Conservation (phyloP, 53 echinoderm and acorn worm species). For the Echinometra lucunter region DNA sequence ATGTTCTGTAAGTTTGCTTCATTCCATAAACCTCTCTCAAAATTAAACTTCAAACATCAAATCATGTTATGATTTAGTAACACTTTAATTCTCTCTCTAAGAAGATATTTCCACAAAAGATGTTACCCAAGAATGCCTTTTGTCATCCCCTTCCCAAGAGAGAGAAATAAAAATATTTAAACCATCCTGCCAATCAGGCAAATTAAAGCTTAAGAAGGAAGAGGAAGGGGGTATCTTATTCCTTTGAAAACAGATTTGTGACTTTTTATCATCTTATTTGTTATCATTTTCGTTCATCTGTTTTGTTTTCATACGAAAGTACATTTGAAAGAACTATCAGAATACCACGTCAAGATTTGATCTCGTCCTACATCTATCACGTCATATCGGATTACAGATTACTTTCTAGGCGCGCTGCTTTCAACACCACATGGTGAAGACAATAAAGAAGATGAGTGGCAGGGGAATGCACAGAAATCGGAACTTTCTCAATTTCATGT, state of each 20-base stretch:
- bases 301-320: background rate
- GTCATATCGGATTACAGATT: constrained; percentile 9
- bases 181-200: background rate
- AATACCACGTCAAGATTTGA: background rate
- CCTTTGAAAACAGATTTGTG: background rate
- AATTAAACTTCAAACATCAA: background rate
- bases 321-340: background rate
- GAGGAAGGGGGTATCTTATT: background rate
- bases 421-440: background rate
- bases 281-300: background rate
- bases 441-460: background rate
- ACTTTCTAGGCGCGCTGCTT: background rate
- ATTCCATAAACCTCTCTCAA: background rate
- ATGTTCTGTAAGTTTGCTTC: too few relatives aligned
- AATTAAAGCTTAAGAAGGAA: background rate
- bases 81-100: too few relatives aligned
- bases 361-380: background rate
- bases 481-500: background rate
- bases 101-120: too few relatives aligned
- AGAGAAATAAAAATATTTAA: background rate
- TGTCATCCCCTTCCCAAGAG: background rate
- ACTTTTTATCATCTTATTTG: background rate
- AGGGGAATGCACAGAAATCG: background rate
- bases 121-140: too few relatives aligned
- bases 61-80: background rate